Evolutionary conservation across 2,113 vertebrate genomes (phyloP), one percentile per base, ranked within the genome.

Genomic region (Colinus virginianus): DNA sequence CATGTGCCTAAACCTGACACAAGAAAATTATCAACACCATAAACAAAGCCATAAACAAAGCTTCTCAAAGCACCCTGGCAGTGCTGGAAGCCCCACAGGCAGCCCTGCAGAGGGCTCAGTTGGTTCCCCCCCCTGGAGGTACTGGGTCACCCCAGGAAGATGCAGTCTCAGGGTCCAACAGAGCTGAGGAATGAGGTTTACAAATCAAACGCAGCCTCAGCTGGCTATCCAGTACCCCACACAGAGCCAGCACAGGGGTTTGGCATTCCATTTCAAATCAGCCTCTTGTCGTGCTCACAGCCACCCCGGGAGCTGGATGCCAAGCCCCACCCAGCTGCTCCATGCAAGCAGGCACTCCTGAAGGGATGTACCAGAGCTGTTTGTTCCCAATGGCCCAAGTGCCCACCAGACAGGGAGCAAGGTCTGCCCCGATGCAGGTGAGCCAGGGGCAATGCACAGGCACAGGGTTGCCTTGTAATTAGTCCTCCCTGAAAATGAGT

Each of bases 1-100:
- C 91, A 93, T 90, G 45, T 87, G 94, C 93, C 91, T 97, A 88
- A 93, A 93, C 93, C 96, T 94, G 90, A 96, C 88, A 96, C 43
- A 12, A 95, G 93, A 96, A 97, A 97, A 96, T 94, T 97, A 96
- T 96, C 96, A 96, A 95, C 78, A 23, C 87, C 84, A 75, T 97
- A 96, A 97, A 97, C 92, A 96, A 95, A 84, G 74, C 86, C 82
- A 88, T 66, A 88, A 95, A 95, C 96, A 79, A 74, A 96, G 78
- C 82, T 88, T 80, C 76, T 0, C 2, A 82, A 48, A 96, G 75
- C 51, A 53, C 68, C 64, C 12, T 8, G 40, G n/a, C 62, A 95
- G 80, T 89, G 59, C 71, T 87, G 36, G 90, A 79, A 94, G 70
- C 75, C 86, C 71, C 95, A 87, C 56, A 95, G 78, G 58, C 88